These are phyloP conservation scores for Microhierax caerulescens DNA, from an alignment of 2,797 vertebrate genomes.

Conservation along the genomic window DNA sequence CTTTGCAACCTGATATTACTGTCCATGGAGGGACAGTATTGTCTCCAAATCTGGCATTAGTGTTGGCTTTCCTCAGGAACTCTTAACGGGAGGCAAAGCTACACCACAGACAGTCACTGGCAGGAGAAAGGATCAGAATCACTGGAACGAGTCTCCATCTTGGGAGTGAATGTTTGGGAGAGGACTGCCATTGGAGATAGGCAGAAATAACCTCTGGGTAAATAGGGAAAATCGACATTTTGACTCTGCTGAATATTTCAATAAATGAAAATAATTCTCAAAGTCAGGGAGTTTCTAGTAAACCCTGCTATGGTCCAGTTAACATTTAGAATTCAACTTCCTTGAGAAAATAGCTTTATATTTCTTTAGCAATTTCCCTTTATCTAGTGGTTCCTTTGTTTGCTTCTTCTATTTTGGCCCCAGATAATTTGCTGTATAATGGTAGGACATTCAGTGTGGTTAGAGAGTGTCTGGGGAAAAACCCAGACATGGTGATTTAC, in stretches of 20 bases:
- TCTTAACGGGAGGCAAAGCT: background rate
- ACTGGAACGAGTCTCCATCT: background rate
- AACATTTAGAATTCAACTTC: background rate
- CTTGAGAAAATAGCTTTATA: background rate
- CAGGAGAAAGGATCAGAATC: background rate
- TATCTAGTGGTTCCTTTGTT: background rate
- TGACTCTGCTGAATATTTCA: background rate
- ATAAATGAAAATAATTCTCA: background rate
- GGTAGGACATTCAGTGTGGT: background rate
- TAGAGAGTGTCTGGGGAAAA: background rate
- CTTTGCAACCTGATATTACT: conserved; percentile 49
- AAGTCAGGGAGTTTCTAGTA: background rate
- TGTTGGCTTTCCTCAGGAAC: conserved; percentile 39
- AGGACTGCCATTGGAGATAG: background rate
- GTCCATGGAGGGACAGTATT: conserved; percentile 43
- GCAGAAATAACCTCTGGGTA: background rate
- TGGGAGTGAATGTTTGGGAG: background rate
- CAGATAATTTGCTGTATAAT: background rate
- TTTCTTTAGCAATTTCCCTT: background rate
- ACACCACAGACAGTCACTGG: background rate
- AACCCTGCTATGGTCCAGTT: background rate
- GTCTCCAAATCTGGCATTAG: conserved; percentile 55
- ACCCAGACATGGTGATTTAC: background rate
- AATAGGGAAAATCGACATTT: background rate
- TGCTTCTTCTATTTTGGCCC: background rate